A percentile compares a stretch with the other conserved stretches of the same genome.
These are phyloP conservation scores for Phthorimaea operculella DNA, from an alignment of 1,140 invertebrate genomes.

Conservation along the genomic window DNA sequence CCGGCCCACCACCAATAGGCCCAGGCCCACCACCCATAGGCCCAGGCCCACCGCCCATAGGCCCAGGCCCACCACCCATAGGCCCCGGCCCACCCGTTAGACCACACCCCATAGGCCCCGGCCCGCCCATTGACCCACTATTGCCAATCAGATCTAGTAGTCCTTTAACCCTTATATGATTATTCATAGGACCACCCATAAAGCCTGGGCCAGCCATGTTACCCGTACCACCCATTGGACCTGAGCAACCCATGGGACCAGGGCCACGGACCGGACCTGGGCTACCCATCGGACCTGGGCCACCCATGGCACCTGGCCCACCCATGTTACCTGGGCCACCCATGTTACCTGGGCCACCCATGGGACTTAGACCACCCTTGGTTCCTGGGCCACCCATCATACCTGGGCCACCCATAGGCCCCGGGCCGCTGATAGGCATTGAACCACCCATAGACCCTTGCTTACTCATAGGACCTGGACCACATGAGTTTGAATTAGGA, in stretches of 20 bases:
- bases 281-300: neutral
- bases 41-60: slow-evolving; percentile 3
- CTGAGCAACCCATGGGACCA: neutral
- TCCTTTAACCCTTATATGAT: too few species aligned
- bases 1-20: neutral
- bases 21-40: neutral
- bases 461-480: too few species aligned
- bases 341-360: too few species aligned
- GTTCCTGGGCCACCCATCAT: too few species aligned
- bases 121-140: neutral
- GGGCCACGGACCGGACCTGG: neutral
- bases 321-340: neutral
- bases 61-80: neutral
- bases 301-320: neutral
- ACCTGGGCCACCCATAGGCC: too few species aligned
- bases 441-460: too few species aligned
- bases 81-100: slow-evolving; percentile 4
- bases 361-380: too few species aligned
- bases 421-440: too few species aligned
- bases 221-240: neutral
- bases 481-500: too few species aligned
- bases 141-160: too few species aligned
- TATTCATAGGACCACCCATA: neutral
- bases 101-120: neutral
- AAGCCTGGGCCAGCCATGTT: neutral